Evolutionary conservation across 2,888 invertebrate genomes (phyloP), one percentile per base, ranked within the genome.

Genomic region (Caenorhabditis doughertyi): DNA sequence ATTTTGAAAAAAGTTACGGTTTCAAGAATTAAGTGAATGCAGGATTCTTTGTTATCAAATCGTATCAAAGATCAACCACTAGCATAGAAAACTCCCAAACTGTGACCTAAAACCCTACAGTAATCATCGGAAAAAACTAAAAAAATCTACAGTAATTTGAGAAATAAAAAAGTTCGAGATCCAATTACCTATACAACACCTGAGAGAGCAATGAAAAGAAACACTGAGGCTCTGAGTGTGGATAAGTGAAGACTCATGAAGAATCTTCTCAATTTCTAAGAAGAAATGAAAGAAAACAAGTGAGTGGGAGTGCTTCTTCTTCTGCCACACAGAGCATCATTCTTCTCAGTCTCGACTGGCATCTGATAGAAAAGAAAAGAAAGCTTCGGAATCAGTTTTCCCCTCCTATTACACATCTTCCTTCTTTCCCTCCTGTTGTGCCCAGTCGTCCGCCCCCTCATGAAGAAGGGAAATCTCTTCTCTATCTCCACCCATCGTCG

Each of bases 251-350:
- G n/a, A n/a, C n/a, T n/a, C n/a, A 32, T 32, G 13, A 39, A 39
- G 5, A 13, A 39, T 9, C n/a, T n/a, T 56, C 58, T 58, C 39
- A 35, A 42, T 23, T 42, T 25, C 42, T 27, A 21, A 49, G 64
- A 65, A 65, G 35, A 65, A 65, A 49, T 13, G 47, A 49, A 49
- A 18, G 18, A 18, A 49, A 65, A 65, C 27, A 73, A 35, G 55
- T 39, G 68, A 49, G 68, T 32, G 77, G 44, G 70, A 70, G 77
- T 47, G 51, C 47, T 47, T 32, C 65, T 73, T 55, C 53, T 73
- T 55, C 32, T 56, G 47, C 55, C 44, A 47, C 18, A n/a, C n/a
- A 8, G 5, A 3, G 9, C 42, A 18, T 13, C 44, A 47, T 47
- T 47, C 44, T 47, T 42, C 47, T 27, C 47, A 39, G 27, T 13